Conservation (phyloP, 2,797 vertebrate species). For the Fistularia commersonii region DNA sequence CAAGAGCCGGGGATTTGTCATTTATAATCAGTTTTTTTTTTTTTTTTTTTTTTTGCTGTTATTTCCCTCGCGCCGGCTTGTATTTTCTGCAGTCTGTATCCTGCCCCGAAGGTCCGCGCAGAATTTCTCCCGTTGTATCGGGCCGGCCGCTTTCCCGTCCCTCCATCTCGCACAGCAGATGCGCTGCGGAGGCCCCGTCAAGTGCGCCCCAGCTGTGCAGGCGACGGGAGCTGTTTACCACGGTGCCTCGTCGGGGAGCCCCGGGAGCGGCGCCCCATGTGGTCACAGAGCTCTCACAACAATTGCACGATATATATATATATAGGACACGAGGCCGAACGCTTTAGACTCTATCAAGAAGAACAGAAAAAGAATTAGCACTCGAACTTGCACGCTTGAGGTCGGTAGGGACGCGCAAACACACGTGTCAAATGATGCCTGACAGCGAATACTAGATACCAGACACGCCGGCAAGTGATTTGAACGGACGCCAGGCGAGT, state of each 20-base stretch:
- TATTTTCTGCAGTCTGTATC: constrained; percentile 48
- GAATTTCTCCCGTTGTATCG: constrained; percentile 43
- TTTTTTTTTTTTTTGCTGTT: constrained; percentile 52
- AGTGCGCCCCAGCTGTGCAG: constrained; percentile 53
- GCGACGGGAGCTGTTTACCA: constrained; percentile 44
- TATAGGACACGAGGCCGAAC: constrained; percentile 27
- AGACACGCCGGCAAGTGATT: too few species aligned
- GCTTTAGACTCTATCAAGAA: constrained; percentile 17
- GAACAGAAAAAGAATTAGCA: too few species aligned
- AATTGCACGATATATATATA: constrained; percentile 20
- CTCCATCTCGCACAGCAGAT: constrained; percentile 16
- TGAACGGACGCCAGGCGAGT: too few species aligned
- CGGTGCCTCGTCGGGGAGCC: constrained; percentile 33
- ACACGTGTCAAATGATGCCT: too few species aligned
- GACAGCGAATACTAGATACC: too few species aligned
- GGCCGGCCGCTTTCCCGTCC: constrained; percentile 21
- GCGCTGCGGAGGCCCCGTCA: constrained; percentile 34
- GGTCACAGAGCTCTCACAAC: constrained; percentile 16
- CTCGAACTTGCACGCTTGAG: too few species aligned
- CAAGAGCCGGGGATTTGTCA: constrained; percentile 46
- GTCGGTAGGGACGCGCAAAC: too few species aligned
- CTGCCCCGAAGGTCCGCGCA: constrained; percentile 42
- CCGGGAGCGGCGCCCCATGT: constrained; percentile 23
- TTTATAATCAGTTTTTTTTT: too few species aligned
- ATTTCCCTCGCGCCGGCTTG: constrained; percentile 39